These are phyloP conservation scores for Acromyrmex charruanus DNA, from an alignment of 1,140 invertebrate genomes.

Conservation along the genomic window DNA sequence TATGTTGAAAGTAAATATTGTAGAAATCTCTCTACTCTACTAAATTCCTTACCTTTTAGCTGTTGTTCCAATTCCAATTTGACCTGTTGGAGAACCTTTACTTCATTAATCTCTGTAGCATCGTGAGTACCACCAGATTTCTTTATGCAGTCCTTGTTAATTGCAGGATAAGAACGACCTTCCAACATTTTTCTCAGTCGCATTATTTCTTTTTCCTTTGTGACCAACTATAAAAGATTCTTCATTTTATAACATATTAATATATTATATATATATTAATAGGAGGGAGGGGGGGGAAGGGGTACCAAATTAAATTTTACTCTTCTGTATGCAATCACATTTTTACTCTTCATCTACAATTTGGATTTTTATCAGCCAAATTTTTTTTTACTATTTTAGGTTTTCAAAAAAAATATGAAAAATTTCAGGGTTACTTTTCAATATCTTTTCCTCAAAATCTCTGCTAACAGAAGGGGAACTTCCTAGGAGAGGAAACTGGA, in stretches of 20 bases:
- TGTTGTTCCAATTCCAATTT: constrained; percentile 88
- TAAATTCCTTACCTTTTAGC: constrained; percentile 84
- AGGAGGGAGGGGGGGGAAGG: too few species aligned
- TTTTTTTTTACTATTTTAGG: too few species aligned
- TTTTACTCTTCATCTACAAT: too few species aligned
- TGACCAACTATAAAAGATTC: constrained; percentile 75
- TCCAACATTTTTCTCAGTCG: constrained; percentile 89
- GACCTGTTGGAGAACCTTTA: constrained; percentile 86
- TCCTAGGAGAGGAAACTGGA: too few species aligned
- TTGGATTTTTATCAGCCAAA: too few species aligned
- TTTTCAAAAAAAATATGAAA: too few species aligned
- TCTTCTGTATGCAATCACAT: too few species aligned
- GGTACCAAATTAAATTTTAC: too few species aligned
- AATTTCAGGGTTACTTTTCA: too few species aligned
- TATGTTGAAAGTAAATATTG: constrained; percentile 5
- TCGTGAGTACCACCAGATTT: constrained; percentile 78
- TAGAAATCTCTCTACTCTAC: not conserved
- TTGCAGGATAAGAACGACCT: constrained; percentile 87
- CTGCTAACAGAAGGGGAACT: too few species aligned
- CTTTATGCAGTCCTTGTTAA: constrained; percentile 87
- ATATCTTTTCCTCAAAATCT: too few species aligned
- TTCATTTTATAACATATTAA: constrained; percentile 9
- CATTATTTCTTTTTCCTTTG: constrained; percentile 89
- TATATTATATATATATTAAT: too few species aligned
- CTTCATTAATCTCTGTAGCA: constrained; percentile 81